phyloP scores from a whole-genome alignment of 92 coral and sea anemone genomes.

The Phenganax subtilis region DNA sequence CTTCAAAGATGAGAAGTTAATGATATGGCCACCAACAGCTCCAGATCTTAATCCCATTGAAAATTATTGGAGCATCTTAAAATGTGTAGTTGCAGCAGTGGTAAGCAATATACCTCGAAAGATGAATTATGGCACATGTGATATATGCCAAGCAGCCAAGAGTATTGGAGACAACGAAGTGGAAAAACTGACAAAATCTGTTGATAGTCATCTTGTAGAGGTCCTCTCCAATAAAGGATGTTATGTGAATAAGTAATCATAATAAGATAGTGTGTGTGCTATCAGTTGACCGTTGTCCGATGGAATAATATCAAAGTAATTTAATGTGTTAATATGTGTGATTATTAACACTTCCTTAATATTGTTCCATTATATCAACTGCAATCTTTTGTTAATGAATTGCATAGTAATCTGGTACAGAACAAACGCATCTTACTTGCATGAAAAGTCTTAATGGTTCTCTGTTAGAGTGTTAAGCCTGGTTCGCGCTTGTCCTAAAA shows the following conservation, averaged over 20 bases:
- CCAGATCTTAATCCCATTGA: not conserved
- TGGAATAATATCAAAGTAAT: not conserved
- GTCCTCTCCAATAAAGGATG: not conserved
- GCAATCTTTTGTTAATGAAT: not conserved
- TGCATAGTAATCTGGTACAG: not conserved
- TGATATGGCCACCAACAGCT: constrained; percentile 2
- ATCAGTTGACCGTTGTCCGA: not conserved
- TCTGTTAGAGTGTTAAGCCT: too few species aligned
- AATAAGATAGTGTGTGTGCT: not conserved
- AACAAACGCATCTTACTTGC: not conserved
- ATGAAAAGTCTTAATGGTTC: not conserved
- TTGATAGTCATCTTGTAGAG: not conserved
- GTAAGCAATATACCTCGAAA: not conserved
- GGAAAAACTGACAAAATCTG: not conserved
- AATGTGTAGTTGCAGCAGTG: not conserved
- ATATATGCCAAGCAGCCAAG: too few species aligned
- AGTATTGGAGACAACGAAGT: not conserved
- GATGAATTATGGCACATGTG: not conserved
- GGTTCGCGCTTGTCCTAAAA: too few species aligned
- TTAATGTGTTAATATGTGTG: not conserved
- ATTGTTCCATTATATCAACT: not conserved
- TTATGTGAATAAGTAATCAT: not conserved
- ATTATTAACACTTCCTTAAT: not conserved
- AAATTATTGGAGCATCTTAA: constrained; percentile 6
- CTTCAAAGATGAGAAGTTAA: not conserved